Evolutionary conservation across 92 coral and sea anemone species (phyloP).

Genomic region (Palythoa caribaeorum): DNA sequence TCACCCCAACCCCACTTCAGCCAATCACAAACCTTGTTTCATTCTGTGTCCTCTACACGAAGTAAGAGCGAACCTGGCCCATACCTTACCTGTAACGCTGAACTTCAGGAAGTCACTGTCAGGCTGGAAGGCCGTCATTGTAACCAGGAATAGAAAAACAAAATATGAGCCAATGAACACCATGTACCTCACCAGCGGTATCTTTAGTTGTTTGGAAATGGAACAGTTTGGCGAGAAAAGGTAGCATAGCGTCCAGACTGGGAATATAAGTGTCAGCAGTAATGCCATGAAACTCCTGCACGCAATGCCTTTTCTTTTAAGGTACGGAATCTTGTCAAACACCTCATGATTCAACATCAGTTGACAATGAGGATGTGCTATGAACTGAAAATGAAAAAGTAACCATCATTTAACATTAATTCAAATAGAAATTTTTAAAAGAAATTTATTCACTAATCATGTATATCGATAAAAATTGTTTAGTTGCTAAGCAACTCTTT

Average conservation of each 20-base stretch:
- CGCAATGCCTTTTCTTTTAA: neutral
- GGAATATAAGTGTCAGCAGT: constrained; percentile 35
- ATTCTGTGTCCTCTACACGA: no score
- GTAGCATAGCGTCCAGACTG: constrained; percentile 48
- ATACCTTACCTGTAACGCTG: constrained; percentile 34
- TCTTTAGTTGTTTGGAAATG: constrained; percentile 39
- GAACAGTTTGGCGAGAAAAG: constrained; percentile 26
- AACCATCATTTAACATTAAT: no score
- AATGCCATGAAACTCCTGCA: constrained; percentile 5
- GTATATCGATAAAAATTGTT: no score
- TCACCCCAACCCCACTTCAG: no score
- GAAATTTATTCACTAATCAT: no score
- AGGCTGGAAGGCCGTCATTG: constrained; percentile 41
- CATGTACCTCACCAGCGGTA: constrained; percentile 55
- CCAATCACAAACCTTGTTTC: no score
- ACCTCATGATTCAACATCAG: constrained; percentile 57
- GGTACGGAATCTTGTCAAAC: constrained; percentile 36
- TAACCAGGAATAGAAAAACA: constrained; percentile 44
- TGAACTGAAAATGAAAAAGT: constrained; percentile 32
- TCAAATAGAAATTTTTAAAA: no score
- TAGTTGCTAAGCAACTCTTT: no score
- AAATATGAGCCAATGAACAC: constrained; percentile 52
- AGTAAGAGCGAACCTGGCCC: neutral
- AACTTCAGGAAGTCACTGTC: constrained; percentile 39
- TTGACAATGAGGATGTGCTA: constrained; percentile 61